Percentiles rank a stretch among this genome's conserved stretches.
Evolutionary conservation across 2,888 invertebrate genomes (phyloP).

Genomic region (Nebria brevicollis): DNA sequence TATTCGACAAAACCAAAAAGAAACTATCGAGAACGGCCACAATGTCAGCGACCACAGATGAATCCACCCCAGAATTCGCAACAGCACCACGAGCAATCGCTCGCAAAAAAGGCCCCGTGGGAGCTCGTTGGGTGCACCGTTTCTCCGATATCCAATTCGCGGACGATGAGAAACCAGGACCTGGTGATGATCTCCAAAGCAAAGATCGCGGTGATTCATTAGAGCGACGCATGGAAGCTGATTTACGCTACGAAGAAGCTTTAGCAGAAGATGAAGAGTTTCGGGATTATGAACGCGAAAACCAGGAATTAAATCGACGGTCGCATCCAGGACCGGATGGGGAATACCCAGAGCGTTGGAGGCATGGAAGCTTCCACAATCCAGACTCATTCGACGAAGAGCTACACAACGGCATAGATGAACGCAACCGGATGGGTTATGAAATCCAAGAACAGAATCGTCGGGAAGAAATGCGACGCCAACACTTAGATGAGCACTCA

Average conservation of each 20-base stretch:
- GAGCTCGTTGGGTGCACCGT: slow-evolving; percentile 64
- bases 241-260: slow-evolving; percentile 52
- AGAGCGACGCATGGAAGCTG: slow-evolving; percentile 62
- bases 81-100: slow-evolving; percentile 71
- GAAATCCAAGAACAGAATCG: slow-evolving; percentile 39
- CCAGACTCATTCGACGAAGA: slow-evolving; percentile 56
- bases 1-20: slow-evolving; percentile 65
- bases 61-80: slow-evolving; percentile 74
- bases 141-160: slow-evolving; percentile 56
- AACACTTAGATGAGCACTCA: slow-evolving; percentile 27
- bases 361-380: slow-evolving; percentile 59
- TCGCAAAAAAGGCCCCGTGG: slow-evolving; percentile 63
- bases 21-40: slow-evolving; percentile 62
- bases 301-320: slow-evolving; percentile 65
- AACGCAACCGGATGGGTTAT: slow-evolving; percentile 58
- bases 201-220: slow-evolving; percentile 59
- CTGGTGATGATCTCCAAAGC: slow-evolving; percentile 37
- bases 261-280: slow-evolving; percentile 66
- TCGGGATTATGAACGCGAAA: slow-evolving; percentile 68
- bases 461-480: neutral
- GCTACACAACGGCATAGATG: slow-evolving; percentile 48
- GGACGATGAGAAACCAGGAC: slow-evolving; percentile 52
- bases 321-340: slow-evolving; percentile 51
- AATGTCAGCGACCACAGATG: slow-evolving; percentile 67
- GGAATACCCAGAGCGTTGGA: slow-evolving; percentile 59